phyloP scores from a whole-genome alignment of 2,113 vertebrate species.

The Oreochromis niloticus region DNA sequence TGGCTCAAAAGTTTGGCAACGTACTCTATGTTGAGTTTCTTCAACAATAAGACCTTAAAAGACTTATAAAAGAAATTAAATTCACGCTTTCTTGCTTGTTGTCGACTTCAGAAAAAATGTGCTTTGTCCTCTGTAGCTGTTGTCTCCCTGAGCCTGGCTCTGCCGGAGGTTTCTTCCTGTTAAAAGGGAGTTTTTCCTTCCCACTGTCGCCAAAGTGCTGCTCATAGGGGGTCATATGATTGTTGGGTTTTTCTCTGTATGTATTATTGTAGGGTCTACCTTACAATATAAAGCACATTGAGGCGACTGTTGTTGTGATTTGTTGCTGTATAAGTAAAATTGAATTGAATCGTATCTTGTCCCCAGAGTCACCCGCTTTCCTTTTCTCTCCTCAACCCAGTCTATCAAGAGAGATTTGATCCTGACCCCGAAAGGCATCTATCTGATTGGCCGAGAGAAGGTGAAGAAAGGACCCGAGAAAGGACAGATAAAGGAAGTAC shows the following conservation, averaged over 20 bases:
- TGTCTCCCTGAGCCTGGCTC: too few relatives aligned
- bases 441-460: slow-evolving; percentile 92
- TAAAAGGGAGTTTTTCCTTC: too few relatives aligned
- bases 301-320: not conserved
- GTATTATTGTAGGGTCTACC: not conserved
- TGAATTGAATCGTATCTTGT: not conserved
- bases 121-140: too few relatives aligned
- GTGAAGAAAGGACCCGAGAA: slow-evolving; percentile 95
- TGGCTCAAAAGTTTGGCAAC: not conserved
- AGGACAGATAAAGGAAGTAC: slow-evolving; percentile 89
- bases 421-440: slow-evolving; percentile 88
- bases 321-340: accelerated
- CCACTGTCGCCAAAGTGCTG: not conserved
- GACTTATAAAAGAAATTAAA: not conserved
- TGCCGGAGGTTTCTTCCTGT: too few relatives aligned
- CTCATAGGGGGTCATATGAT: not conserved
- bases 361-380: not conserved
- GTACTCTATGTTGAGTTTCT: not conserved
- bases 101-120: not conserved
- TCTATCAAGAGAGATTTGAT: slow-evolving; percentile 93
- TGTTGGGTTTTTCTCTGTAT: not conserved
- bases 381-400: slow-evolving; percentile 60
- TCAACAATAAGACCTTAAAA: not conserved
- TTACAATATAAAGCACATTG: not conserved
- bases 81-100: not conserved